Percentiles rank a stretch among this genome's conserved stretches.
Conservation (phyloP, 2,888 invertebrate species). For the Beris morrisii region DNA sequence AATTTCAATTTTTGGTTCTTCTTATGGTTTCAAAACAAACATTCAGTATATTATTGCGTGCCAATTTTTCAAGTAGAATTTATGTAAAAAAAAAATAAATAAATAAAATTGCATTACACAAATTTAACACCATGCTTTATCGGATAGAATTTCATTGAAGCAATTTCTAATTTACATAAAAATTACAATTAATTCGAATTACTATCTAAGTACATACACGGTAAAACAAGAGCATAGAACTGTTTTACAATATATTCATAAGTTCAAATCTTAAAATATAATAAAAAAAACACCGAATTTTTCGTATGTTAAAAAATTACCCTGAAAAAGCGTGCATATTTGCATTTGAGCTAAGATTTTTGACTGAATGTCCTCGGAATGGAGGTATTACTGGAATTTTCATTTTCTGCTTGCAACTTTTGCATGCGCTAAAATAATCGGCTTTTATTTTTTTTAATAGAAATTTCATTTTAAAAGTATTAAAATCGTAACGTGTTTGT, state of each 20-base stretch:
- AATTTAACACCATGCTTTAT: constrained; percentile 19
- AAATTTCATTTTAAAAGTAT: background rate
- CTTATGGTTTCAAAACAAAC: no score
- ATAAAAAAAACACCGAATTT: background rate
- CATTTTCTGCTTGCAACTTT: constrained; percentile 54
- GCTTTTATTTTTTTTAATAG: constrained; percentile 11
- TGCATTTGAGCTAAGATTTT: constrained; percentile 49
- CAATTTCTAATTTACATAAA: constrained; percentile 2
- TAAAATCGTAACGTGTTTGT: constrained; percentile 45
- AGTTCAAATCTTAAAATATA: background rate
- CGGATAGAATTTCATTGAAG: background rate
- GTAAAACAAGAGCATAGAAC: no score
- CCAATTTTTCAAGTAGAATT: constrained; percentile 21
- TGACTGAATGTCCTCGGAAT: constrained; percentile 55
- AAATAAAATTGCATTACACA: constrained; percentile 26
- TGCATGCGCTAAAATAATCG: constrained; percentile 52
- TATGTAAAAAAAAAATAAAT: constrained; percentile 25
- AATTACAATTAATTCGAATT: constrained; percentile 9
- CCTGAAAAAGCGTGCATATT: constrained; percentile 54
- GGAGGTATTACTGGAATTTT: constrained; percentile 55
- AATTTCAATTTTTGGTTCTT: constrained; percentile 19
- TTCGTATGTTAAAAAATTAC: constrained; percentile 44
- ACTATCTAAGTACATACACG: background rate
- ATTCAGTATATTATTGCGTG: constrained; percentile 18
- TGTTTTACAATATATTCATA: no score